A percentile compares a stretch with the other conserved stretches of the same genome.
These are phyloP conservation scores for Darevskia nairensis DNA, from an alignment of 2,797 vertebrate species.

Conservation along the genomic window DNA sequence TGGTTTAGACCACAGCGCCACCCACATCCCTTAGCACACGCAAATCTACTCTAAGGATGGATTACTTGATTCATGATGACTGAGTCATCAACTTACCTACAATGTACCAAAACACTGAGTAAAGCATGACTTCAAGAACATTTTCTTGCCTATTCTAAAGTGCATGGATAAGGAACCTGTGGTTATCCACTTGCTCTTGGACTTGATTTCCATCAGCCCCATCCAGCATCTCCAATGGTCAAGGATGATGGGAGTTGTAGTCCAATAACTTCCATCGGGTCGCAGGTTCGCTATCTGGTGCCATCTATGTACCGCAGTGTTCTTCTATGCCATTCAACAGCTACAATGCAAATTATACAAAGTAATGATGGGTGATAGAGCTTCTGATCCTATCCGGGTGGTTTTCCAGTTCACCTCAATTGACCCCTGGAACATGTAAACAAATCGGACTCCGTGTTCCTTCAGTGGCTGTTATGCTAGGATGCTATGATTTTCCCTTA, in stretches of 20 bases:
- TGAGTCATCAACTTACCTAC: too few relatives aligned
- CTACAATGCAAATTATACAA: not conserved
- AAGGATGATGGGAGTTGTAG: not conserved
- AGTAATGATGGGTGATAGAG: not conserved
- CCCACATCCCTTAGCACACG: too few relatives aligned
- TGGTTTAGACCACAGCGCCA: too few relatives aligned
- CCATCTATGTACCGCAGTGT: not conserved
- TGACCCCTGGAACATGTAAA: not conserved
- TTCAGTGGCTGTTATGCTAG: not conserved
- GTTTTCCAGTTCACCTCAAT: not conserved
- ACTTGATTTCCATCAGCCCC: not conserved
- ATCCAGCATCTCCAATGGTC: not conserved
- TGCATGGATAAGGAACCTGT: not conserved
- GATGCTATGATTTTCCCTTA: not conserved
- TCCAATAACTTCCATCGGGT: not conserved
- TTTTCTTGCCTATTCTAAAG: not conserved
- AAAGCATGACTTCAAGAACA: too few relatives aligned
- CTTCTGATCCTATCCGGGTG: not conserved
- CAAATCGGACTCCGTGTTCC: not conserved
- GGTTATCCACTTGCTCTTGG: not conserved
- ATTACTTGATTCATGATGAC: too few relatives aligned
- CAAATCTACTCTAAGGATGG: too few relatives aligned
- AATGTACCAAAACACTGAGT: too few relatives aligned
- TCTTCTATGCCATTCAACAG: not conserved
- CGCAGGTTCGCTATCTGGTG: not conserved